Conservation (phyloP, 2,113 vertebrate species). For the Bufo gargarizans region DNA sequence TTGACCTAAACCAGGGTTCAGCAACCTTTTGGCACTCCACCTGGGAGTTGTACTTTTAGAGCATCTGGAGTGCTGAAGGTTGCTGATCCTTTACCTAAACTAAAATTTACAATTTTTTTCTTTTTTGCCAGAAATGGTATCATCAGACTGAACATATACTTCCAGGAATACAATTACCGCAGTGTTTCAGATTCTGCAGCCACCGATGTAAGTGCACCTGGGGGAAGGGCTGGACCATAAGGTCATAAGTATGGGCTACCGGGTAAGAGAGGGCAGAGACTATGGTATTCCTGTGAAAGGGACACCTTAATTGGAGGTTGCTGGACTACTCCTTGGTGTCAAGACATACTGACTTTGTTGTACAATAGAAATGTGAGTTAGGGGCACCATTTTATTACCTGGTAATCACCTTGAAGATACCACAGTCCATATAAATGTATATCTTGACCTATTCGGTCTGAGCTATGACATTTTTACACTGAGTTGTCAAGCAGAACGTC, state of each 20-base stretch:
- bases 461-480: too few species aligned
- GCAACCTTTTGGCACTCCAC: too few species aligned
- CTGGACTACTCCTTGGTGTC: neutral
- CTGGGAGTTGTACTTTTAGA: too few species aligned
- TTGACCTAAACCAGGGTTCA: neutral
- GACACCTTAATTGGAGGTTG: neutral
- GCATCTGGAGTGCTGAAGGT: too few species aligned
- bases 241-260: neutral
- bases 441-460: neutral
- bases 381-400: slow-evolving; percentile 2
- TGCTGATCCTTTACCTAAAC: too few species aligned
- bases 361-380: neutral
- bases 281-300: neutral
- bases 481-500: too few species aligned
- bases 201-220: slow-evolving; percentile 72
- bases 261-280: too few species aligned
- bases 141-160: slow-evolving; percentile 82
- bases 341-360: neutral
- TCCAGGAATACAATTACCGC: slow-evolving; percentile 82
- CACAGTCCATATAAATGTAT: slow-evolving; percentile 8
- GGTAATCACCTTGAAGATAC: neutral
- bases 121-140: slow-evolving; percentile 68
- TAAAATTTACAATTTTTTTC: neutral
- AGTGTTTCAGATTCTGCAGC: slow-evolving; percentile 72
- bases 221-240: neutral